These are phyloP conservation scores for Cryptus armator DNA, from an alignment of 2,888 invertebrate species.

Conservation along the genomic window DNA sequence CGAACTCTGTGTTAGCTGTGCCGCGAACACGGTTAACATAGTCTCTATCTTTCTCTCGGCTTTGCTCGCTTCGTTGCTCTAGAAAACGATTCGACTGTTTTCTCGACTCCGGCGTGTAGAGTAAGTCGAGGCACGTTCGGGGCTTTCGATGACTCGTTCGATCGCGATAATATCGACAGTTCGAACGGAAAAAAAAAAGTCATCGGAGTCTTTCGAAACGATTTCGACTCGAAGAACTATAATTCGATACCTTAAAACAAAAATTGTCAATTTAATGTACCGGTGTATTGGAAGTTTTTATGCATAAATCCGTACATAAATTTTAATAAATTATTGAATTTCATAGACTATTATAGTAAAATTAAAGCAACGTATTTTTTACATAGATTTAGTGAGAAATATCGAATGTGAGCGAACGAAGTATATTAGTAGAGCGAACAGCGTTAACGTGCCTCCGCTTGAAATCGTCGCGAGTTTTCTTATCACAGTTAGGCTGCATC, in stretches of 20 bases:
- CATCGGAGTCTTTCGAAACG: too few relatives aligned
- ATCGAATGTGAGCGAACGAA: conserved; percentile 8
- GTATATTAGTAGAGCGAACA: conserved; percentile 57
- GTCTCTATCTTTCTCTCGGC: background rate
- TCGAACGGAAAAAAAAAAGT: too few relatives aligned
- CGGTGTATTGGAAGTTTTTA: too few relatives aligned
- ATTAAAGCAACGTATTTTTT: too few relatives aligned
- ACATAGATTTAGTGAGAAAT: conserved; percentile 32
- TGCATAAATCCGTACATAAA: too few relatives aligned
- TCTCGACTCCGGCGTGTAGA: background rate
- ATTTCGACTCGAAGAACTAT: too few relatives aligned
- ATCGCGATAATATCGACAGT: too few relatives aligned
- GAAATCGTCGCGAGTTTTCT: conserved; percentile 46
- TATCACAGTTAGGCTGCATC: conserved; percentile 63
- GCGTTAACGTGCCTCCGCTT: conserved; percentile 33
- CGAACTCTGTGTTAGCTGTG: conserved; percentile 42
- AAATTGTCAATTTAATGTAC: too few relatives aligned
- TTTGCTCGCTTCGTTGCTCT: conserved; percentile 12
- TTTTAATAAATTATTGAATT: too few relatives aligned
- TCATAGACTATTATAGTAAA: too few relatives aligned
- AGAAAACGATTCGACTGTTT: conserved; percentile 11
- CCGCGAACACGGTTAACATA: conserved; percentile 7
- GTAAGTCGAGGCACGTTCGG: background rate
- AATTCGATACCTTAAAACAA: too few relatives aligned
- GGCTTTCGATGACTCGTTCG: background rate